A percentile compares a stretch with the other conserved stretches of the same genome.
These are phyloP conservation scores for Microtus montanus DNA, from an alignment of 2,113 vertebrate species.

Conservation along the genomic window DNA sequence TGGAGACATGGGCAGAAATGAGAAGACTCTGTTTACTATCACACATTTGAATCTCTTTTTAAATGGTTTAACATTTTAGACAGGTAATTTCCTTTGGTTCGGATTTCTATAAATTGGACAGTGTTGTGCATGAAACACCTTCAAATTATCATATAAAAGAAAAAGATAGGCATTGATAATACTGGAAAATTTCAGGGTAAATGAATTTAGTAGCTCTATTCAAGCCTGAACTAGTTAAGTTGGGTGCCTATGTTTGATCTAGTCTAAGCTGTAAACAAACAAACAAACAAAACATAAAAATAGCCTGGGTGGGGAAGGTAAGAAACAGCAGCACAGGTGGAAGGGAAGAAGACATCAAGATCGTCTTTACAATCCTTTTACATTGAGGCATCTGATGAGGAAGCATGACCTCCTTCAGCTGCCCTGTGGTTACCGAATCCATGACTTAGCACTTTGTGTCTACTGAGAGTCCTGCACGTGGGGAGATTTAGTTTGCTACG, in stretches of 20 bases:
- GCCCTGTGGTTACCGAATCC: constrained; percentile 62
- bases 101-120: constrained; percentile 58
- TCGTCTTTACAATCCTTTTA: constrained; percentile 68
- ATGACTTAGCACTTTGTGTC: constrained; percentile 55
- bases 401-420: constrained; percentile 72
- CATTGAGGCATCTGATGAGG: constrained; percentile 74
- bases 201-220: constrained; percentile 70
- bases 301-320: constrained; percentile 46
- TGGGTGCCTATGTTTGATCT: constrained; percentile 69
- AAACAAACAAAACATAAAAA: constrained; percentile 65
- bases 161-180: constrained; percentile 56
- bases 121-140: constrained; percentile 55
- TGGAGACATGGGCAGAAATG: constrained; percentile 54
- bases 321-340: constrained; percentile 66
- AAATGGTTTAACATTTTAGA: constrained; percentile 64
- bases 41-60: constrained; percentile 59
- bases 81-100: constrained; percentile 61
- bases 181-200: constrained; percentile 60
- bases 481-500: constrained; percentile 54
- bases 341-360: constrained; percentile 19
- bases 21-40: constrained; percentile 43
- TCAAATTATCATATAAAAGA: constrained; percentile 55
- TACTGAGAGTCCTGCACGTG: constrained; percentile 24
- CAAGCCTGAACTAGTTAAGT: constrained; percentile 61
- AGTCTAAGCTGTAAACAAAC: constrained; percentile 68